Base-by-base conservation (phyloP, 2,888 invertebrate species). In the Thereva unica region DNA sequence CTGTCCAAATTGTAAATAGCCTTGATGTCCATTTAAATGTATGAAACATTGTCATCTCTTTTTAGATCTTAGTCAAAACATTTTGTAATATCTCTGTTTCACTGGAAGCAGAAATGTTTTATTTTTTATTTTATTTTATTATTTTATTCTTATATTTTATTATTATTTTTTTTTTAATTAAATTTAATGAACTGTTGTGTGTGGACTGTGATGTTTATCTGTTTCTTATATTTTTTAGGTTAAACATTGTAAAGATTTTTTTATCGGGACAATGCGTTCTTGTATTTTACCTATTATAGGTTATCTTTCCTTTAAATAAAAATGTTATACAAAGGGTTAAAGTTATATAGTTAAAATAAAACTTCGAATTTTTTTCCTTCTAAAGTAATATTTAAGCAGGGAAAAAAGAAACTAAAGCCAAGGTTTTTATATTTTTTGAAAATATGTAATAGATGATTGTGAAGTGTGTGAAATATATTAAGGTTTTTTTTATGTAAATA, bases 191-290 rank as follows among this genome's bases (percentile, higher is more conserved):
- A 23, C 23, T 23, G 23, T 23, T 65, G 57, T 53, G 66, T 64
- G 66, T 68, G 68, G 66, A 68, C 68, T 68, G 68, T 68, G 68
- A 68, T 68, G 66, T 56, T 54, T 68, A 23, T 37, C 40, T 42
- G 47, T 40, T 23, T 61, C 61, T 61, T 49, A 50, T 61, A 41
- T 50, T 61, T 40, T 4, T 61, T 49, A 47, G 49, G 40, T 12
- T 12, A 40, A 50, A 49, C 40, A 47, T 23, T 41, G 50, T 23
- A 50, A 6, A 40, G 23, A 5, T 37, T 49, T 38, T 8, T 23
- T 23, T 23, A 23, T 23, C 23, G 23, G 23, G 23, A 23, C 23
- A 23, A 23, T 23, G 23, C 23, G 23, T 23, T 23, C 23, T 23
- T 23, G 23, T 23, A 23, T 23, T 23, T 23, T 23, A 23, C 23